A percentile compares a stretch with the other conserved stretches of the same genome.
These are phyloP conservation scores for Sternotherus odoratus DNA, from an alignment of 2,797 vertebrate genomes.

Conservation along the genomic window DNA sequence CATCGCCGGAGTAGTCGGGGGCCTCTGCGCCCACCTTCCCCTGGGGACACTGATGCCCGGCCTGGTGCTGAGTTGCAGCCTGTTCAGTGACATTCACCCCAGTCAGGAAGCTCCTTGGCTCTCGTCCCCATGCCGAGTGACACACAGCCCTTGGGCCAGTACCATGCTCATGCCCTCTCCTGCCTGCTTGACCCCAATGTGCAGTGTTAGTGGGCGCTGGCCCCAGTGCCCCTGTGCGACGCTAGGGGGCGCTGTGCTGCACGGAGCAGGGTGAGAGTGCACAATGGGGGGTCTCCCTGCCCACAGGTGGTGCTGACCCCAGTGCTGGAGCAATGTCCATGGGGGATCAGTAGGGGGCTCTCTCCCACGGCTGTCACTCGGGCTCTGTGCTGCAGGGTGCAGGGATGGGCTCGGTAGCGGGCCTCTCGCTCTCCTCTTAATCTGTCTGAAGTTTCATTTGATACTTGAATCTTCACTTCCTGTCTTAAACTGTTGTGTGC, in stretches of 20 bases:
- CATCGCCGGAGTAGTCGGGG: neutral
- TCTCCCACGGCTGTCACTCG: neutral
- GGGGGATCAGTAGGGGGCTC: neutral
- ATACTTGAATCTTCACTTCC: neutral
- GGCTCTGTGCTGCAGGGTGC: neutral
- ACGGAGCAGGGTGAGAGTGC: neutral
- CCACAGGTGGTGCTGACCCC: neutral
- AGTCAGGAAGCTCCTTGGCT: neutral
- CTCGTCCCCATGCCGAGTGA: constrained; percentile 10
- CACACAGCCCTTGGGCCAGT: neutral
- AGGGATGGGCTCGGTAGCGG: too few species aligned
- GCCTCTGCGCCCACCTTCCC: neutral
- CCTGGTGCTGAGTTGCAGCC: neutral
- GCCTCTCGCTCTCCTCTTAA: neutral
- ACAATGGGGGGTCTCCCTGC: neutral
- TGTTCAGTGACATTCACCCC: neutral
- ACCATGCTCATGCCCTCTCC: neutral
- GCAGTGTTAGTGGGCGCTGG: neutral
- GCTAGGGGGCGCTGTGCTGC: neutral
- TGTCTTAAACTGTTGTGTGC: neutral
- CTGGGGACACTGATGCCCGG: neutral
- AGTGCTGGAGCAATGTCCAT: neutral
- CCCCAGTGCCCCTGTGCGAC: too few species aligned
- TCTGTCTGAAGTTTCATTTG: neutral
- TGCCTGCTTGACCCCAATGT: neutral